Conservation (phyloP, 2,888 invertebrate genomes). For the Cabera pusaria region DNA sequence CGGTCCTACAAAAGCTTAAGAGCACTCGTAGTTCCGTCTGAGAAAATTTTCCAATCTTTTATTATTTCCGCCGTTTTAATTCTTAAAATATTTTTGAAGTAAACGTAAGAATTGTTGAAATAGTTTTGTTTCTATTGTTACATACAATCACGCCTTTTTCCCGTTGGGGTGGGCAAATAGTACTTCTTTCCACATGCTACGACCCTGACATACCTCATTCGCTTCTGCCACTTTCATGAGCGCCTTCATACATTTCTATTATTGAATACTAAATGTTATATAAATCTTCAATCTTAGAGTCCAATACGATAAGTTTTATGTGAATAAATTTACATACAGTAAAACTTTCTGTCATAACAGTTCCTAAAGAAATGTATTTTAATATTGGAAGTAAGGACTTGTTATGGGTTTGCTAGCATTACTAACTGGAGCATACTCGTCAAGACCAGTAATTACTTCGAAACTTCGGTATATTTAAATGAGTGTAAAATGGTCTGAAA, state of each 20-base stretch:
- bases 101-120: constrained; percentile 17
- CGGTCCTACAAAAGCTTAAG: constrained; percentile 42
- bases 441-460: too few species aligned
- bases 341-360: constrained; percentile 2
- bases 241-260: constrained; percentile 10
- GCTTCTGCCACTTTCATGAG: too few species aligned
- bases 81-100: constrained; percentile 19
- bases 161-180: too few species aligned
- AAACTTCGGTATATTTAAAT: too few species aligned
- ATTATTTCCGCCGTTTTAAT: constrained; percentile 36
- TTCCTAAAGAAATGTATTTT: constrained; percentile 8
- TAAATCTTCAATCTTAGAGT: constrained; percentile 15
- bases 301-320: constrained; percentile 17
- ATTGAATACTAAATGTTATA: constrained; percentile 8
- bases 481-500: too few species aligned
- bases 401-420: neutral
- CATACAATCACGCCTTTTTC: too few species aligned
- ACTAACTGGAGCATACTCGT: too few species aligned
- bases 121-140: too few species aligned
- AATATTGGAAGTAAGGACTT: constrained; percentile 5
- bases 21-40: constrained; percentile 40
- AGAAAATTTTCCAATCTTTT: constrained; percentile 42
- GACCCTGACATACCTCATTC: too few species aligned
- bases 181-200: too few species aligned
- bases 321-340: constrained; percentile 18